Evolutionary conservation across 2,888 invertebrate genomes (phyloP).

Genomic region (Magallana nippona): DNA sequence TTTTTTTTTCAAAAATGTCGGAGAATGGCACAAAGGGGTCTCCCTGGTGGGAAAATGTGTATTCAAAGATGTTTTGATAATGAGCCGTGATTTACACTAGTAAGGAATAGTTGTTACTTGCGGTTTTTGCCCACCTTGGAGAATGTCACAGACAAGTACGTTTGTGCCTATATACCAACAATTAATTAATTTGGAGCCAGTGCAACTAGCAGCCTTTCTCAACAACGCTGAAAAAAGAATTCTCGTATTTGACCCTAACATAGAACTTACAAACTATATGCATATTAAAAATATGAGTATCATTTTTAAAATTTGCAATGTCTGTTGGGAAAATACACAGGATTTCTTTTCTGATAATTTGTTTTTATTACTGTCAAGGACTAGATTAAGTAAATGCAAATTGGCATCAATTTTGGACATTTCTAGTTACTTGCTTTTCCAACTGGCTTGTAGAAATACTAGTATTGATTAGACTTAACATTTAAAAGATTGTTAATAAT

Average conservation of each 20-base stretch:
- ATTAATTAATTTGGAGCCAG: not conserved
- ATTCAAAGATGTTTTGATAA: not conserved
- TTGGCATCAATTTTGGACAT: no score
- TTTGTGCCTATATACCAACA: not conserved
- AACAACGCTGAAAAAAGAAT: not conserved
- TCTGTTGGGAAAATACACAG: no score
- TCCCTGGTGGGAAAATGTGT: not conserved
- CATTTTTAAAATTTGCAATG: no score
- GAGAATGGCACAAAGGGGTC: not conserved
- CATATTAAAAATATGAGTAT: no score
- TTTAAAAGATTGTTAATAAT: no score
- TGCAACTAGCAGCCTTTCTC: not conserved
- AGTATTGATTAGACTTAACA: no score
- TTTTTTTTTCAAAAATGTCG: not conserved
- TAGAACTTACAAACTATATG: not conserved
- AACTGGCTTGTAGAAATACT: no score
- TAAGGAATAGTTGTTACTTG: constrained; percentile 8
- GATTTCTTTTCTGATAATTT: no score
- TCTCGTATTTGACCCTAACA: not conserved
- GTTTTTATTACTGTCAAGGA: no score
- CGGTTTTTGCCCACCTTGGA: constrained; percentile 11
- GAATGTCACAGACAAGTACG: constrained; percentile 18
- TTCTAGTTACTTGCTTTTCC: no score
- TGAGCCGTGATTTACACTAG: constrained; percentile 20
- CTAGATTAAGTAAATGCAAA: no score